Conservation (phyloP, 2,888 invertebrate genomes). For the Gastrophysa polygoni region DNA sequence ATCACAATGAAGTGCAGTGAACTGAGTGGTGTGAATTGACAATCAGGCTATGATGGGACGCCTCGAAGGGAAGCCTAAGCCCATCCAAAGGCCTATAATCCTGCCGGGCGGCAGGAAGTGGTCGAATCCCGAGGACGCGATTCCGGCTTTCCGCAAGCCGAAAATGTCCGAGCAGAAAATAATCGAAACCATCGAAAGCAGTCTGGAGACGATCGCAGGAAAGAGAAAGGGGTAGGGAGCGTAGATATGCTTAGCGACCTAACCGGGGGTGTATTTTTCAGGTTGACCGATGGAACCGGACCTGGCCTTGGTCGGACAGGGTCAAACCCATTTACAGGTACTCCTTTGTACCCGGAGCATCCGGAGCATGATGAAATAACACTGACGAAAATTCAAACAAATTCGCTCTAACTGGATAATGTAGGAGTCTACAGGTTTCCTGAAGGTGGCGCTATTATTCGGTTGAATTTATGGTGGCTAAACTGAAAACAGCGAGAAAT, state of each 20-base stretch:
- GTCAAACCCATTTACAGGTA: constrained; percentile 67
- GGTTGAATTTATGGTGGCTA: too few relatives aligned
- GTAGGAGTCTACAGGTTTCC: too few relatives aligned
- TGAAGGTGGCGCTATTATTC: too few relatives aligned
- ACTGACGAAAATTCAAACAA: too few relatives aligned
- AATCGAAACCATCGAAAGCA: constrained; percentile 81
- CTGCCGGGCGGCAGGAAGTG: constrained; percentile 80
- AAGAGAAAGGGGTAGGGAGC: constrained; percentile 79
- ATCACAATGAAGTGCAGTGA: too few relatives aligned
- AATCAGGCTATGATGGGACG: constrained; percentile 27
- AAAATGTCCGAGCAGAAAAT: constrained; percentile 86
- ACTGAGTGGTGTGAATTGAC: background rate
- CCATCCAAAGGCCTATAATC: constrained; percentile 65
- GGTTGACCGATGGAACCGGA: constrained; percentile 69
- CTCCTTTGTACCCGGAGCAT: too few relatives aligned
- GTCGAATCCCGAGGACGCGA: constrained; percentile 81
- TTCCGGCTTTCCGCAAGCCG: constrained; percentile 45
- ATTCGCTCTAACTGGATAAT: too few relatives aligned
- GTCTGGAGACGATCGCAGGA: constrained; percentile 85
- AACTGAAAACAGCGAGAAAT: too few relatives aligned
- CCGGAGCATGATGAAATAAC: too few relatives aligned
- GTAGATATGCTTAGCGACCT: constrained; percentile 21
- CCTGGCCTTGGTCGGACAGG: constrained; percentile 67
- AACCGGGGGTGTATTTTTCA: constrained; percentile 57
- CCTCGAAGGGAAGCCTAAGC: too few relatives aligned